Base-by-base conservation (phyloP, 2,113 vertebrate genomes). In the Seriola rivoliana region DNA sequence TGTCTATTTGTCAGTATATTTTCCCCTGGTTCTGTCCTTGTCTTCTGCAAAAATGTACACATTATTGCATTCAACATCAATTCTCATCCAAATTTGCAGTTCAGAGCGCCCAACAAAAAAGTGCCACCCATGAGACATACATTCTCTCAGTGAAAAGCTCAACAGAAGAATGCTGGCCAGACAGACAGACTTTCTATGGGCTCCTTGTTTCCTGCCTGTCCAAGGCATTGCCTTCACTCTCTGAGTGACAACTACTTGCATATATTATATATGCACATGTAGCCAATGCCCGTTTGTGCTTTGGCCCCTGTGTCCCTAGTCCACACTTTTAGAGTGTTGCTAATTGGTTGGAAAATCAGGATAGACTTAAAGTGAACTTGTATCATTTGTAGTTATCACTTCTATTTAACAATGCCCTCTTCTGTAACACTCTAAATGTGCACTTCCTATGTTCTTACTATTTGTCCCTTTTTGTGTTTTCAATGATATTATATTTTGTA, bases 371-470 rank as follows among this genome's bases (percentile, higher is more conserved):
- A 82, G 57, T 59, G 0, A 62, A 71, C 46, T 29, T 64, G 4
- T 14, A 70, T 54, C 7, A 77, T 81, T 80, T 71, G 25, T n/a
- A 75, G 63, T 65, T 48, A 46, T 57, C 25, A 52, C 48, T 38
- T 74, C 29, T 80, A 82, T 90, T 77, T 90, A 86, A 70, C 60
- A 70, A 75, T 19, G 32, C 62, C 89, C 85, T 91, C 84, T 93
- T 93, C 91, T 91, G 93, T 91, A 82, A 93, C 94, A 94, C 94
- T 94, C 94, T 94, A 94, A 94, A 94, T 83, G 92, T 93, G 94
- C 79, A 73, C 48, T 65, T 90, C 86, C 88, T 86, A 78, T 84
- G 81, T 83, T 91, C 88, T 84, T 89, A 90, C 87, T 84, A 75
- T 84, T 81, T 75, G 84, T 92, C 72, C 78, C 58, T 75, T 91